Evolutionary conservation across 1,140 invertebrate species (phyloP).

Genomic region (Uloborus diversus): DNA sequence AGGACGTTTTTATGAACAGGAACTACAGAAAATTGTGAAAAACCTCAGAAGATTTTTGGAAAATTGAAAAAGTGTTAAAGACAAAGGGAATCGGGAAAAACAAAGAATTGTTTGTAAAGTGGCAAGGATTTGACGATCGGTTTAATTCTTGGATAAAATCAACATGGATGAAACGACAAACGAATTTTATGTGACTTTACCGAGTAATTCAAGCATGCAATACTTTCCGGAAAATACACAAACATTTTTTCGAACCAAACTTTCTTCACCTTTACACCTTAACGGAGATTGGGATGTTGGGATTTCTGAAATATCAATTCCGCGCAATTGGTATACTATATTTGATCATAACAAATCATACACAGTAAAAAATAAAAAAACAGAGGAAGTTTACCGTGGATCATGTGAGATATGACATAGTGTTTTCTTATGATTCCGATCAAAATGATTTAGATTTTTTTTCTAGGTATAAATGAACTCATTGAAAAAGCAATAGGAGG

Average conservation of each 20-base stretch:
- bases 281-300: not conserved
- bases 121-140: constrained; percentile 18
- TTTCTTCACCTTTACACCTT: not conserved
- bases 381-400: too few species aligned
- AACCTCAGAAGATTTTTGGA: not conserved
- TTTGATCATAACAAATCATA: too few species aligned
- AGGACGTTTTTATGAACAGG: constrained; percentile 46
- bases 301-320: constrained; percentile 14
- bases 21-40: constrained; percentile 21
- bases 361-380: too few species aligned
- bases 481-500: too few species aligned
- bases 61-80: constrained; percentile 14
- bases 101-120: constrained; percentile 38
- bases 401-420: too few species aligned
- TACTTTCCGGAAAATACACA: not conserved
- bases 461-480: too few species aligned
- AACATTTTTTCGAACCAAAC: constrained; percentile 13
- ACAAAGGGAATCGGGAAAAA: not conserved
- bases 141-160: constrained; percentile 32
- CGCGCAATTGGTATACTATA: constrained; percentile 26
- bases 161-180: not conserved
- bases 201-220: not conserved
- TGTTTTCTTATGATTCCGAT: too few species aligned
- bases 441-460: too few species aligned
- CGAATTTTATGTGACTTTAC: constrained; percentile 7